Evolutionary conservation across 2,797 vertebrate species (phyloP).

Genomic region (Sebastes iracundus): DNA sequence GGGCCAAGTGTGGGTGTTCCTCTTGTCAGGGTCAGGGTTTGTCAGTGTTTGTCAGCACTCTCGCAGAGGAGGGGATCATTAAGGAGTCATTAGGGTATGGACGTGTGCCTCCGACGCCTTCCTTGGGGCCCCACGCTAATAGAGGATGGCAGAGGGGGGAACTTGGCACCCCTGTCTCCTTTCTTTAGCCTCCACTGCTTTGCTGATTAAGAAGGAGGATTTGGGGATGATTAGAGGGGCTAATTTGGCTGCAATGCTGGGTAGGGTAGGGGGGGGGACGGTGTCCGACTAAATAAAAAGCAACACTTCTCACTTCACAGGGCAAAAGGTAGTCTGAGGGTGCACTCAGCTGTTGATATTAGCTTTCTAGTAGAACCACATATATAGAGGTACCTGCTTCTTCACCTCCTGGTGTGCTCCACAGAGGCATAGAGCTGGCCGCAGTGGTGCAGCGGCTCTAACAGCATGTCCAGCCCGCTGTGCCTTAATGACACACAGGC

Average conservation of each 20-base stretch:
- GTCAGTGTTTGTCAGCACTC: slow-evolving; percentile 70
- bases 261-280: neutral
- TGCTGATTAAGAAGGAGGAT: slow-evolving; percentile 61
- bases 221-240: slow-evolving; percentile 54
- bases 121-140: slow-evolving; percentile 51
- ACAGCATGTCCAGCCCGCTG: slow-evolving; percentile 62
- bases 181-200: slow-evolving; percentile 43
- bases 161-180: slow-evolving; percentile 49
- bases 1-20: slow-evolving; percentile 68
- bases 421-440: slow-evolving; percentile 40
- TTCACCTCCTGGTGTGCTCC: slow-evolving; percentile 38
- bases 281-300: slow-evolving; percentile 41
- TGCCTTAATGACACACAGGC: slow-evolving; percentile 75
- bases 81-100: slow-evolving; percentile 77
- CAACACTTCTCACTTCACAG: slow-evolving; percentile 35
- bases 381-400: slow-evolving; percentile 38
- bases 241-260: slow-evolving; percentile 50
- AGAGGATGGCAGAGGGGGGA: slow-evolving; percentile 49
- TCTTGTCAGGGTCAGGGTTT: slow-evolving; percentile 71
- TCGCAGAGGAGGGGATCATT: slow-evolving; percentile 69
- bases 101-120: slow-evolving; percentile 58
- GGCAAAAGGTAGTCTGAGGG: slow-evolving; percentile 2
- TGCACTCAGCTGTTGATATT: slow-evolving; percentile 51
- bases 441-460: slow-evolving; percentile 34
- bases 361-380: slow-evolving; percentile 29